These are phyloP conservation scores for Paratrypauchen microcephalus DNA, from an alignment of 2,797 vertebrate species.

Conservation along the genomic window DNA sequence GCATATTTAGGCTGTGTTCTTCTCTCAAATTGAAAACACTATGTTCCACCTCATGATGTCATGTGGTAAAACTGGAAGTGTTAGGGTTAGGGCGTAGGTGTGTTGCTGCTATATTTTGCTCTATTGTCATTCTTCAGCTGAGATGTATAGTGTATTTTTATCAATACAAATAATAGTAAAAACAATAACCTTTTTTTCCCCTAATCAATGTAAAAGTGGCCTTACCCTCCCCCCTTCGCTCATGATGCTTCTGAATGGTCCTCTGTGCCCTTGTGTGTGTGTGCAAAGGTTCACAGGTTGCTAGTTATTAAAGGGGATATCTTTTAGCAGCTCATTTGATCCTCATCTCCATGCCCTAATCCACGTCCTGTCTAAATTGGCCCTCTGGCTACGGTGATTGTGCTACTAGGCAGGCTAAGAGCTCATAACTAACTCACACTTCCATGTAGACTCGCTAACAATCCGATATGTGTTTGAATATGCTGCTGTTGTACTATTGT, in stretches of 20 bases:
- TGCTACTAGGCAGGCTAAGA: constrained; percentile 57
- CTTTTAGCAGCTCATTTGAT: constrained; percentile 68
- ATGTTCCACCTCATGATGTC: no score
- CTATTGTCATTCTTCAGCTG: neutral
- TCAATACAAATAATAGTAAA: neutral
- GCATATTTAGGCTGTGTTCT: no score
- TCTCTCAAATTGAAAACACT: no score
- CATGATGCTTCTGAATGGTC: constrained; percentile 40
- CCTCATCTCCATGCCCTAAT: constrained; percentile 68
- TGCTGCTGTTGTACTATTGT: constrained; percentile 26
- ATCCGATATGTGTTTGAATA: constrained; percentile 23
- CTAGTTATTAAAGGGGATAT: constrained; percentile 64
- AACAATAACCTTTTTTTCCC: constrained; percentile 1
- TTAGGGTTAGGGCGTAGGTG: no score
- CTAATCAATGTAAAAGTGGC: constrained; percentile 29
- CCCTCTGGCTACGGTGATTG: constrained; percentile 70
- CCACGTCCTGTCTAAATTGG: constrained; percentile 70
- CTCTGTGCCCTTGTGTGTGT: constrained; percentile 51
- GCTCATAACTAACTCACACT: constrained; percentile 43
- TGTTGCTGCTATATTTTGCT: no score
- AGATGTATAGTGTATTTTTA: neutral
- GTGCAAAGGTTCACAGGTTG: constrained; percentile 54
- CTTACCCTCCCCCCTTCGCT: constrained; percentile 28
- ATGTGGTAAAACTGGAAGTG: no score
- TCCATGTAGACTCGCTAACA: neutral